A percentile compares a stretch with the other conserved stretches of the same genome.
Conservation (phyloP, 2,797 vertebrate species). For the Leontopithecus rosalia region DNA sequence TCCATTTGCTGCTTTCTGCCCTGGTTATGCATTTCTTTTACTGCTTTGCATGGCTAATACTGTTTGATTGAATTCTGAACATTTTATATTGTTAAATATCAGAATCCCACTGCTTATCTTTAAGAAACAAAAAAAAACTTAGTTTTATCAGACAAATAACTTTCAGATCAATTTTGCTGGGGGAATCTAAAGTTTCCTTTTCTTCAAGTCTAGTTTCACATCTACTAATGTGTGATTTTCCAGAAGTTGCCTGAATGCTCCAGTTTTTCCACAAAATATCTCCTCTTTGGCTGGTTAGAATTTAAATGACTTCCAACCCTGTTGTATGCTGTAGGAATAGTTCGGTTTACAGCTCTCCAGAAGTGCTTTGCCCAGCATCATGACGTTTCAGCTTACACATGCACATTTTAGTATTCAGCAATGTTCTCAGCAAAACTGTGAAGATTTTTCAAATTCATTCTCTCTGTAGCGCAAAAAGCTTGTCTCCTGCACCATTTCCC, state of each 20-base stretch:
- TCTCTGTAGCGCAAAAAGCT: background rate
- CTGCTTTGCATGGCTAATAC: background rate
- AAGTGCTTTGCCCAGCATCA: background rate
- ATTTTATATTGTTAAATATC: background rate
- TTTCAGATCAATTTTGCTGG: background rate
- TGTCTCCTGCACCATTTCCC: background rate
- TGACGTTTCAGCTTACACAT: background rate
- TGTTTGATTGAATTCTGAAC: background rate
- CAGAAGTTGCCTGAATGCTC: background rate
- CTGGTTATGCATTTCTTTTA: background rate
- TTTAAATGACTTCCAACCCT: background rate
- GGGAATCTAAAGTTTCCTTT: background rate
- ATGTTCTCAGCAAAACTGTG: background rate
- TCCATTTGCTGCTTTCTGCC: background rate
- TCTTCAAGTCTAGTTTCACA: background rate
- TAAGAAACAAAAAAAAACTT: background rate
- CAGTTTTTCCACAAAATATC: background rate
- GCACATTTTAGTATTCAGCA: background rate
- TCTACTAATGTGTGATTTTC: background rate
- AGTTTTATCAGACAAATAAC: slow-evolving; percentile 1
- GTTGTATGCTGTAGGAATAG: background rate
- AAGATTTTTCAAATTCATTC: background rate
- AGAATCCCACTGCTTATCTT: background rate
- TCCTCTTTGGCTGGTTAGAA: background rate
- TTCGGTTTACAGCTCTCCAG: background rate